A percentile compares a stretch with the other conserved stretches of the same genome.
Conservation (phyloP, 2,888 invertebrate species). For the Synanthedon andrenaeformis region DNA sequence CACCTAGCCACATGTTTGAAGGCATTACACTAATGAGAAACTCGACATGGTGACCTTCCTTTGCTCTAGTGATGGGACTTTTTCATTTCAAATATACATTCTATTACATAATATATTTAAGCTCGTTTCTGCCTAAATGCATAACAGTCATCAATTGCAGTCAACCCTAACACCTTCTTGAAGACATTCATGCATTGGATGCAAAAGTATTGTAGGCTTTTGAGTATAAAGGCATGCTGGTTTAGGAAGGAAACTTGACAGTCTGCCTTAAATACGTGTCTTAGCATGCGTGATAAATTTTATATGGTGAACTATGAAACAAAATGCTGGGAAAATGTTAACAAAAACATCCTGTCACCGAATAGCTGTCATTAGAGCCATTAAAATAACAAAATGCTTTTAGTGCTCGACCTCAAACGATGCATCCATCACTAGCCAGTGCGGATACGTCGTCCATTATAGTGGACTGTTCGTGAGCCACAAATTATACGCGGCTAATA, state of each 20-base stretch:
- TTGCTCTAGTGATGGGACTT: conserved; percentile 2
- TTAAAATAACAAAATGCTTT: not conserved
- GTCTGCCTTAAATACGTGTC: no score
- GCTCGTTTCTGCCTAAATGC: no score
- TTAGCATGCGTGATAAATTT: no score
- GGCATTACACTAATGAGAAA: conserved; percentile 3
- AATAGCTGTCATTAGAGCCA: not conserved
- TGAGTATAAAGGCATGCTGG: no score
- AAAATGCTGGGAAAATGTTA: no score
- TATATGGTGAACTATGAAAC: no score
- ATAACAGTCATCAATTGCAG: no score
- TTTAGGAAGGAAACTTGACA: no score
- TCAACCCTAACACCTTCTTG: no score
- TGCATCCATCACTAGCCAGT: conserved; percentile 10
- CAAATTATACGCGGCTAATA: conserved; percentile 1
- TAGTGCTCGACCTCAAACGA: not conserved
- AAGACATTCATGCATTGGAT: no score
- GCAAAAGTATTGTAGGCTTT: no score
- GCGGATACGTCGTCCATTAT: conserved; percentile 11
- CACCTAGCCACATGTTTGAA: conserved; percentile 27
- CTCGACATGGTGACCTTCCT: conserved; percentile 5
- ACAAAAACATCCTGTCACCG: not conserved
- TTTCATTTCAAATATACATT: not conserved
- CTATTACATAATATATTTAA: not conserved
- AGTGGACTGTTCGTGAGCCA: conserved; percentile 4